Conservation (phyloP, 1,140 invertebrate species). For the Mamestra configurata region DNA sequence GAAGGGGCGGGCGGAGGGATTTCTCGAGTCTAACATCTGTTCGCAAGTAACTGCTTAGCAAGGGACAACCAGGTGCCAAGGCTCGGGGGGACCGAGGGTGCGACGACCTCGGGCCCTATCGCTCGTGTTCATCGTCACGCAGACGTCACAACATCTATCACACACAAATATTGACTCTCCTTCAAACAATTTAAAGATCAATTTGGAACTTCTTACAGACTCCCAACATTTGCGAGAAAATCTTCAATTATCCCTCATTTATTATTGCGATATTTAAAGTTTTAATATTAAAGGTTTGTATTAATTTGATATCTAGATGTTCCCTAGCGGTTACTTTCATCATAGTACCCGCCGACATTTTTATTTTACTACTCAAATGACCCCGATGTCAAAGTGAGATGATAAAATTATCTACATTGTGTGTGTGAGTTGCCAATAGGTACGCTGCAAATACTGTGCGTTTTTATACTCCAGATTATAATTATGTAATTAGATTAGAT, state of each 20-base stretch:
- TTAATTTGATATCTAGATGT: slow-evolving; percentile 22
- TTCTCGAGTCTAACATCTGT: slow-evolving; percentile 78
- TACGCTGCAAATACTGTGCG: slow-evolving; percentile 34
- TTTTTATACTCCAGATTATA: slow-evolving; percentile 45
- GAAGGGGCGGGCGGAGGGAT: slow-evolving; percentile 62
- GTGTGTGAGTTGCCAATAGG: slow-evolving; percentile 44
- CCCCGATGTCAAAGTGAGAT: slow-evolving; percentile 49
- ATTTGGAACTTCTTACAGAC: slow-evolving; percentile 37
- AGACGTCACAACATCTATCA: slow-evolving; percentile 56
- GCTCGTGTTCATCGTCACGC: slow-evolving; percentile 65
- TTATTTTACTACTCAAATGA: slow-evolving; percentile 45
- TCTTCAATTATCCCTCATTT: slow-evolving; percentile 9
- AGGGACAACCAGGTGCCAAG: slow-evolving; percentile 81
- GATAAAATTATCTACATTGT: slow-evolving; percentile 53
- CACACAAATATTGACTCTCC: slow-evolving; percentile 58
- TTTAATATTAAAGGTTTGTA: neutral
- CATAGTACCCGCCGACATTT: slow-evolving; percentile 16
- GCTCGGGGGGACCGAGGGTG: slow-evolving; percentile 76
- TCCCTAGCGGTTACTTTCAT: slow-evolving; percentile 37
- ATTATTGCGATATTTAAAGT: slow-evolving; percentile 6
- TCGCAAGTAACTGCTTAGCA: slow-evolving; percentile 68
- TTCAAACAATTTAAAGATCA: slow-evolving; percentile 53
- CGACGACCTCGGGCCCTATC: slow-evolving; percentile 79
- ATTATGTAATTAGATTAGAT: slow-evolving; percentile 10
- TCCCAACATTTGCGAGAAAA: slow-evolving; percentile 23